These are phyloP conservation scores for Bubo scandiacus DNA, from an alignment of 2,113 vertebrate species.

Conservation along the genomic window DNA sequence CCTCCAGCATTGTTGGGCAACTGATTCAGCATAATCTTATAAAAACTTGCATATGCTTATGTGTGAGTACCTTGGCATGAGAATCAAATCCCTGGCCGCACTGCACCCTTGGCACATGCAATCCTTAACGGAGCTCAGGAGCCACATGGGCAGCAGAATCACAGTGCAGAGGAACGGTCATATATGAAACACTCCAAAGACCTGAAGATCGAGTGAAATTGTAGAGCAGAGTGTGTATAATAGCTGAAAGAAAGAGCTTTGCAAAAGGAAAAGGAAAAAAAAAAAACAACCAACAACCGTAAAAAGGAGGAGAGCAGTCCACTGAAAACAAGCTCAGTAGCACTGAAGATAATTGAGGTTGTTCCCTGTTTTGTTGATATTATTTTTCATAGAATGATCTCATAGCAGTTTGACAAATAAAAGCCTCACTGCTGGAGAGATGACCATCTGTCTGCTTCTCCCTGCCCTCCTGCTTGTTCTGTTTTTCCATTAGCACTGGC, in stretches of 20 bases:
- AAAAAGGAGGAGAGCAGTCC: background rate
- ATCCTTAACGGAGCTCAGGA: background rate
- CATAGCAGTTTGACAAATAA: background rate
- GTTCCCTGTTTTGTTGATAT: background rate
- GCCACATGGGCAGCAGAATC: background rate
- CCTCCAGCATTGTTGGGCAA: conserved; percentile 20
- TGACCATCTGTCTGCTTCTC: background rate
- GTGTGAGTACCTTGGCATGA: background rate
- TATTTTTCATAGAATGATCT: background rate
- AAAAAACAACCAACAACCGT: too few relatives aligned
- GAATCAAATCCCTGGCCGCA: background rate
- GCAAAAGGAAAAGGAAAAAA: background rate
- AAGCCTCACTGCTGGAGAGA: background rate
- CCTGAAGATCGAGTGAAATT: background rate
- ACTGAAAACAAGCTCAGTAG: background rate
- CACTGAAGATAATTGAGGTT: background rate
- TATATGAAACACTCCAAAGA: background rate
- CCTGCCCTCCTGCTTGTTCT: background rate
- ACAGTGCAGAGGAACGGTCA: background rate
- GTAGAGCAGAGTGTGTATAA: background rate
- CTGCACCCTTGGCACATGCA: background rate
- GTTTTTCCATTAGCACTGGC: background rate
- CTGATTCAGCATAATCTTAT: background rate
- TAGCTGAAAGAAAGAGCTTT: background rate
- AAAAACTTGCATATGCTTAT: background rate